Base-by-base conservation (phyloP, 2,113 vertebrate genomes). In the Cygnus atratus region DNA sequence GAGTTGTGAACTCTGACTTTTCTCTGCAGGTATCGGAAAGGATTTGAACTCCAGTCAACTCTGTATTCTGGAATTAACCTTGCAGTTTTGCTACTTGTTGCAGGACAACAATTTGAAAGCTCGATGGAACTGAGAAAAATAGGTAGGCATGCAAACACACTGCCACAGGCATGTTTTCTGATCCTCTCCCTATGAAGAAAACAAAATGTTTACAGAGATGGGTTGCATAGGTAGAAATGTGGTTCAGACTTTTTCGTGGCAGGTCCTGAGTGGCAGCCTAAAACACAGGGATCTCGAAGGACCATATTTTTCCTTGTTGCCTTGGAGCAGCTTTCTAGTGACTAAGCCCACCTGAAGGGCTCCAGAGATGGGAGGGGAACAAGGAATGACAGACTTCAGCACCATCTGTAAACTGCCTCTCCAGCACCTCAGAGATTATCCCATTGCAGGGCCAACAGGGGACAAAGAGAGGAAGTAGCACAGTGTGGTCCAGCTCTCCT, bases 41-140 rank as follows among this genome's bases (percentile, higher is more conserved):
- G 99, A 4, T 99, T 99, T 95, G 99, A 99, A 74, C 98, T 99
- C 67, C 99, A 99, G 96, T 98, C 99, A n/a, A 99, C 99, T 22
- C 98, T 99, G 3, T 99, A 99, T 97, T 99, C 99, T 6, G 99
- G 99, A 73, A 99, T 99, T 96, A 99, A 99, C 88, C 98, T 99
- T 78, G 98, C 99, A 6, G 98, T 99, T 88, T 97, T 99, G 87
- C 98, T 99, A 66, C 98, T 99, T 66, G 98, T 99, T 59, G 96
- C 99, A 35, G 99, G 99, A 16, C 99, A 99, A 50, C 98, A 99
- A 93, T 99, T 99, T 98, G 99, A 99, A 98, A 99, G 97, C 92
- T 99, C 99, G 31, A 98, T 98, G 54, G 99, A 99, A 96, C 98
- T 99, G 77, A 98, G 99, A 80, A 99, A 99, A 97, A 99, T 99